Evolutionary conservation across 2,888 invertebrate genomes (phyloP), one percentile per base, ranked within the genome.

Genomic region (Scelioninae gen. 1): DNA sequence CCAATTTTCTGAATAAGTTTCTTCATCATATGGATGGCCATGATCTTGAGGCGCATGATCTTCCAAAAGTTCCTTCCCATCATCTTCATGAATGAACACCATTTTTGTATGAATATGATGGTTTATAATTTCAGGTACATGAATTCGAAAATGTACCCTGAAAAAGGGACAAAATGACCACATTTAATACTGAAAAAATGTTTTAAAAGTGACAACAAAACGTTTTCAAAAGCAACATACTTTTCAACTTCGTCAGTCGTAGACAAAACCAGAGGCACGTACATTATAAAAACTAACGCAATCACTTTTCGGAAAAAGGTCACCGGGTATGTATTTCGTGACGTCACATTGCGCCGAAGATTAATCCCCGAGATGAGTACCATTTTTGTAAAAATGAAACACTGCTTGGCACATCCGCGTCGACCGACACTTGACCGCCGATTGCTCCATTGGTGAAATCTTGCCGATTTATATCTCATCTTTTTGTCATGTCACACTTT

Each of bases 31-130:
- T 0, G 71, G 82, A 34, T 86, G 40, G 66, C 79, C 60, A 86
- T 86, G 79, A 87, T 89, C 38, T 85, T 86, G 11, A 63, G 32
- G 55, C 38, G 56, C 47, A 83, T 86, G 78, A 60, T 88, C 53
- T n/a, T 81, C 75, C 6, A 38, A 16, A 10, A 38, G 65, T 31
- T 85, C 85, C 15, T 88, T 88, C 8, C 38, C 69, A 40, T 88
- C 85, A 38, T 91, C 93, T 77, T 94, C 93, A 85, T 94, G 94
- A 56, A 94, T 93, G 11, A 93, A 94, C 53, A 95, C 93, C 66
- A 94, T 94, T 88, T 94, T 94, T 7, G 94, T 95, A 87, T 95
- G 95, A 80, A 93, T 93, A 58, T 94, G 93, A 82, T 94, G 94
- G 53, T 94, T 94, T 82, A 94, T 93, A 63, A 94, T 93, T 88